Evolutionary conservation across 2,797 vertebrate species (phyloP).

Genomic region (Poecile montanus): DNA sequence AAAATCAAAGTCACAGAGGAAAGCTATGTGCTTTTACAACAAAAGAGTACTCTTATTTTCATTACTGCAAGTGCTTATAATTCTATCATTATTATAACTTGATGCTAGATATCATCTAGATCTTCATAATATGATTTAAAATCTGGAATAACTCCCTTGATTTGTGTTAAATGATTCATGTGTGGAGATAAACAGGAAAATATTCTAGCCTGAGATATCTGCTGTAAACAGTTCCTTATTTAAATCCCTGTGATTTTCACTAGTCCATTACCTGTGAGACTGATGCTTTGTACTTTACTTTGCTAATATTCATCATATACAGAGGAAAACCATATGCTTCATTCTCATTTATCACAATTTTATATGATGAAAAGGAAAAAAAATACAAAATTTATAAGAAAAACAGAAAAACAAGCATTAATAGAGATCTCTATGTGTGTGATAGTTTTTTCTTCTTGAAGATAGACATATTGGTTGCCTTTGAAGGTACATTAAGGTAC

Average conservation of each 20-base stretch:
- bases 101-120: not conserved
- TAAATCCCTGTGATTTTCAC: not conserved
- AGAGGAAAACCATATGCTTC: not conserved
- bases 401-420: not conserved
- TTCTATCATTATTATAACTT: not conserved
- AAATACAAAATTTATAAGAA: not conserved
- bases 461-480: not conserved
- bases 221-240: not conserved
- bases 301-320: not conserved
- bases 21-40: not conserved
- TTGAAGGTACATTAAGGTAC: conserved; percentile 27
- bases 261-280: not conserved
- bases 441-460: not conserved
- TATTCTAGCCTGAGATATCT: not conserved
- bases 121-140: not conserved
- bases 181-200: not conserved
- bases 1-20: not conserved
- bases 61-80: not conserved
- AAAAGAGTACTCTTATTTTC: not conserved
- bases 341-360: not conserved
- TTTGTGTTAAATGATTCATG: not conserved
- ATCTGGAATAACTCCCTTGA: not conserved
- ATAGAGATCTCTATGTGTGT: not conserved
- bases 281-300: not conserved
- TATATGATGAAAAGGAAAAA: not conserved